Base-by-base conservation (phyloP, 1,140 invertebrate genomes). In the Tetragnatha versicolor region DNA sequence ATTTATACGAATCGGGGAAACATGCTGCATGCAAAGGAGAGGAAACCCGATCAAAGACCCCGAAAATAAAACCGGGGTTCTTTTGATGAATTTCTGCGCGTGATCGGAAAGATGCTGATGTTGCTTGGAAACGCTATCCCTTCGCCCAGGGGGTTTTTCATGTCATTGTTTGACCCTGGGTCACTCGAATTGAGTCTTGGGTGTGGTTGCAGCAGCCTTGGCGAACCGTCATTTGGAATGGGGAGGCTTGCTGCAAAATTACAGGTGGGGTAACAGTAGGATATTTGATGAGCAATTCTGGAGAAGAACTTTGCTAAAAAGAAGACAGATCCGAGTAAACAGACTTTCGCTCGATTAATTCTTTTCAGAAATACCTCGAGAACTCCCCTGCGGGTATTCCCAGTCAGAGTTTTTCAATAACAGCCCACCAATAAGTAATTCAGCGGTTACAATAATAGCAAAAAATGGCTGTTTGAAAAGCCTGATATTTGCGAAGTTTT, bases 221-320 rank as follows among this genome's bases (percentile, higher is more conserved):
- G 27, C 20, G 14, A 66, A 66, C 60, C 60, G 58, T 75, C 70
- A 63, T 51, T 60, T 39, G 31, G 31, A 61, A 37, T 31, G 69
- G 35, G 22, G 35, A n/a, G 22, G 49, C 27, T 20, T 27, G 14
- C 45, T 49, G 55, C 27, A 27, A 75, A 75, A 77, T 77, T 77
- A 65, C 61, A 61, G 55, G 22, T 25, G 61, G 60, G 73, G 60
- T 53, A 49, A 65, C 60, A 77, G 73, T 77, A 45, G 60, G 73
- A 73, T 73, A 60, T 66, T 66, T 77, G 73, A 77, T 77, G 73
- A 77, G 73, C 60, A 77, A 77, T 77, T 77, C 47, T 45, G 53
- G 73, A 65, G 53, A 47, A 77, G 66, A 76, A 65, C 51, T 20
- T 42, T 33, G 47, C 42, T 53, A 77, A 73, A 70, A 77, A 65